These are phyloP conservation scores for Sciurus niger DNA, from an alignment of 2,113 vertebrate genomes.

Conservation along the genomic window DNA sequence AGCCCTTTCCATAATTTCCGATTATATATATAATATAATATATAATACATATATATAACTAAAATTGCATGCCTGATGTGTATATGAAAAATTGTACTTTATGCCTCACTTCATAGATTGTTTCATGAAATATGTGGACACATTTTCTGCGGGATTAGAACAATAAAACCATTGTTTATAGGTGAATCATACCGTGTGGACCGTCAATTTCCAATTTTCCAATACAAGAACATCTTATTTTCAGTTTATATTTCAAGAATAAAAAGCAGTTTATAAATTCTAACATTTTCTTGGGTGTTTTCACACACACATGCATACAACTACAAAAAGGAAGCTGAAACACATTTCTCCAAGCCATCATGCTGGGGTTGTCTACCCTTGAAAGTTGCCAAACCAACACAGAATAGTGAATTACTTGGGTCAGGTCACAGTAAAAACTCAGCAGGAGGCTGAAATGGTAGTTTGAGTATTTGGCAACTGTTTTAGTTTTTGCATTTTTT, in stretches of 20 bases:
- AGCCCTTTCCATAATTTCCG: too few relatives aligned
- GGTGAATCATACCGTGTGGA: not conserved
- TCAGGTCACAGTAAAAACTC: not conserved
- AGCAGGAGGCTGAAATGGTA: not conserved
- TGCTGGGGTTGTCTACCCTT: not conserved
- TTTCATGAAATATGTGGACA: not conserved
- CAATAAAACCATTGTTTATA: not conserved
- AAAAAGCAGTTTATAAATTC: slow-evolving; percentile 38
- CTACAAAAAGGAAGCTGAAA: not conserved
- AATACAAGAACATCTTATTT: not conserved
- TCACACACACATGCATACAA: not conserved
- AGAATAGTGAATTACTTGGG: not conserved
- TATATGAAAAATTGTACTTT: not conserved
- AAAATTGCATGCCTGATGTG: not conserved
- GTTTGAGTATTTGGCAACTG: not conserved
- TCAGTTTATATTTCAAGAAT: slow-evolving; percentile 25
- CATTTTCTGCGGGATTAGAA: not conserved
- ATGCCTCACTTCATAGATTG: slow-evolving; percentile 11
- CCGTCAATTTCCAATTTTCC: not conserved
- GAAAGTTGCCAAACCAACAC: not conserved
- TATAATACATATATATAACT: not conserved
- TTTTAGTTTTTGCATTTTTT: too few relatives aligned
- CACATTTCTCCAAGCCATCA: not conserved
- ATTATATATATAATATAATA: too few relatives aligned
- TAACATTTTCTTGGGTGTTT: not conserved